These are phyloP conservation scores for Drosophila gaucha DNA, from an alignment of 2,888 invertebrate genomes.

Conservation along the genomic window DNA sequence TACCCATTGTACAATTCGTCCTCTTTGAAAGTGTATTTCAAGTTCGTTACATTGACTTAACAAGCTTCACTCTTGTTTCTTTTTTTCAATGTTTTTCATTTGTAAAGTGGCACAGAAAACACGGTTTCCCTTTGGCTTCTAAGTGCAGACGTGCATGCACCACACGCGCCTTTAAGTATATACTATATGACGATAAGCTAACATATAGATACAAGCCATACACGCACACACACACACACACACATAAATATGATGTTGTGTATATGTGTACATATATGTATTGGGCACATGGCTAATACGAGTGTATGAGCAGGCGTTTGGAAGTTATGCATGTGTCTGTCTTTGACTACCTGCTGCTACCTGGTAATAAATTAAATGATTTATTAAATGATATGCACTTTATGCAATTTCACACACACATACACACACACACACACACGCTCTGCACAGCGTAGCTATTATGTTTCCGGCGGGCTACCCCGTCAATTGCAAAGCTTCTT, in stretches of 20 bases:
- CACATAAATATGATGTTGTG: background rate
- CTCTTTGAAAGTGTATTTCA: conserved; percentile 5
- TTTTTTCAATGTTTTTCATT: conserved; percentile 50
- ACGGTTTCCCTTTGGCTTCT: conserved; percentile 17
- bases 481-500: conserved; percentile 5
- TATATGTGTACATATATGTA: background rate
- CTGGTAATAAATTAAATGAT: conserved; percentile 70
- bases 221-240: background rate
- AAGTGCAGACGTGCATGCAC: conserved; percentile 49
- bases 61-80: conserved; percentile 4
- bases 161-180: conserved; percentile 42
- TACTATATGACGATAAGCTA: conserved; percentile 17
- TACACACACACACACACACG: conserved; percentile 2
- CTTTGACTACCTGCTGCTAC: conserved; percentile 4
- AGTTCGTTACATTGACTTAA: background rate
- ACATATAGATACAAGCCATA: background rate
- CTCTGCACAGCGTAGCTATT: conserved; percentile 10
- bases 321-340: background rate
- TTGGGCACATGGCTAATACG: background rate
- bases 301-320: background rate
- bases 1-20: too few species aligned
- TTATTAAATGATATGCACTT: conserved; percentile 71
- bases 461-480: conserved; percentile 2
- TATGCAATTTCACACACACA: conserved; percentile 45
- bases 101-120: conserved; percentile 50